Evolutionary conservation across 2,888 invertebrate species (phyloP).

Genomic region (Stenichneumon culpator): DNA sequence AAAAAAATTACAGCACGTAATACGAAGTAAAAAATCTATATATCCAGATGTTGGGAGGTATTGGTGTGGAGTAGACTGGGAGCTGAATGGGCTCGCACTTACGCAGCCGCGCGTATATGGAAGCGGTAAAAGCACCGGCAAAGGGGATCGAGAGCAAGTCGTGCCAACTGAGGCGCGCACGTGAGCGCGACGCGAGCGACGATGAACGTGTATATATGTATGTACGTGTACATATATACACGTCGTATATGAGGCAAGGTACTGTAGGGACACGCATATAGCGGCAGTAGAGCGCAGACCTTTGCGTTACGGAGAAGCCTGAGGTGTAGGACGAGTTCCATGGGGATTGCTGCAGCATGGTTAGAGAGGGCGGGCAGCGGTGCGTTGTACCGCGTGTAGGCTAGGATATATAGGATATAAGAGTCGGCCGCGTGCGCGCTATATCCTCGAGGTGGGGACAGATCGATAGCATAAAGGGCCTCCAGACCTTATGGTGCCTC

Average conservation of each 20-base stretch:
- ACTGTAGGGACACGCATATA: background rate
- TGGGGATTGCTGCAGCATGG: slow-evolving; percentile 48
- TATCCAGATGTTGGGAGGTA: background rate
- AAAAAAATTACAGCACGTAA: background rate
- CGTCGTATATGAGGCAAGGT: slow-evolving; percentile 22
- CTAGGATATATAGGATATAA: slow-evolving; percentile 41
- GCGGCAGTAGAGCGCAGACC: slow-evolving; percentile 15
- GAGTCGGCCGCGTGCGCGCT: slow-evolving; percentile 66
- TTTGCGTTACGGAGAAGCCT: slow-evolving; percentile 32
- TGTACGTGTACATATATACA: slow-evolving; percentile 10
- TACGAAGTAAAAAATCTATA: background rate
- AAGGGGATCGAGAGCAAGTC: slow-evolving; percentile 26
- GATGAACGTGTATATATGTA: slow-evolving; percentile 24
- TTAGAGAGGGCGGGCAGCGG: slow-evolving; percentile 56
- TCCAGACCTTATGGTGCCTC: slow-evolving; percentile 82
- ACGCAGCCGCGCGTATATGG: slow-evolving; percentile 22
- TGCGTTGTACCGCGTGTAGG: slow-evolving; percentile 52
- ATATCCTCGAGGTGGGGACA: slow-evolving; percentile 77
- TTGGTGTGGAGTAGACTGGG: slow-evolving; percentile 1
- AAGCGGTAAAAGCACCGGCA: slow-evolving; percentile 7
- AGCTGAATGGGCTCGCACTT: slow-evolving; percentile 14
- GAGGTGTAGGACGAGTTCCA: slow-evolving; percentile 41
- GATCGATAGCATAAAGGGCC: slow-evolving; percentile 82
- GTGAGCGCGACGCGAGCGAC: slow-evolving; percentile 33
- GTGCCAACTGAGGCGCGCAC: slow-evolving; percentile 55